Evolutionary conservation across 2,113 vertebrate species (phyloP).

Genomic region (Oryzias woworae): DNA sequence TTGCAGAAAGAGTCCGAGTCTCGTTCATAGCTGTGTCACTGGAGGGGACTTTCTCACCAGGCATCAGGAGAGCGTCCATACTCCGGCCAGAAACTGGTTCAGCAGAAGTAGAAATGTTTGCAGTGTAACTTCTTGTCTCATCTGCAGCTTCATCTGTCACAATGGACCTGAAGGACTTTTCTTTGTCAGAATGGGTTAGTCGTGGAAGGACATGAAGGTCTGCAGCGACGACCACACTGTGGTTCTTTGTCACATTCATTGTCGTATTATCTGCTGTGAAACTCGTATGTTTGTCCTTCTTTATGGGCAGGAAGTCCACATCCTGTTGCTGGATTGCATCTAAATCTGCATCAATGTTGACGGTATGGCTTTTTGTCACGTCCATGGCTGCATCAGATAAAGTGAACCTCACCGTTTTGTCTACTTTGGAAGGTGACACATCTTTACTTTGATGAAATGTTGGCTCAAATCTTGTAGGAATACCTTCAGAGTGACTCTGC

Average conservation of each 20-base stretch:
- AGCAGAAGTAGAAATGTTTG: neutral
- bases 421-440: neutral
- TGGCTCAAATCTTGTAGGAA: neutral
- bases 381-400: conserved; percentile 8
- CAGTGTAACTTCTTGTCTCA: conserved; percentile 11
- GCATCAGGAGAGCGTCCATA: neutral
- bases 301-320: neutral
- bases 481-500: neutral
- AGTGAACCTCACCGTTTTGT: neutral
- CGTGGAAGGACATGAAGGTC: neutral
- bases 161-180: conserved; percentile 2
- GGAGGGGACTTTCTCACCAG: conserved; percentile 7
- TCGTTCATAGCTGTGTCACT: conserved; percentile 15
- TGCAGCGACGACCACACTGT: neutral
- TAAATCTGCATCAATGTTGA: conserved; percentile 9
- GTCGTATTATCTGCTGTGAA: conserved; percentile 6
- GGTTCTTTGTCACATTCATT: conserved; percentile 20
- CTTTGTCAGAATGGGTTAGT: neutral
- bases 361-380: conserved; percentile 6
- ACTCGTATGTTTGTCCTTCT: conserved; percentile 6
- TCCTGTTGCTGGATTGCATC: neutral
- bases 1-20: neutral
- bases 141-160: neutral
- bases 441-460: neutral
- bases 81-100: neutral